Evolutionary conservation across 2,888 invertebrate species (phyloP).

Genomic region (Dasysyrphus tricinctus): DNA sequence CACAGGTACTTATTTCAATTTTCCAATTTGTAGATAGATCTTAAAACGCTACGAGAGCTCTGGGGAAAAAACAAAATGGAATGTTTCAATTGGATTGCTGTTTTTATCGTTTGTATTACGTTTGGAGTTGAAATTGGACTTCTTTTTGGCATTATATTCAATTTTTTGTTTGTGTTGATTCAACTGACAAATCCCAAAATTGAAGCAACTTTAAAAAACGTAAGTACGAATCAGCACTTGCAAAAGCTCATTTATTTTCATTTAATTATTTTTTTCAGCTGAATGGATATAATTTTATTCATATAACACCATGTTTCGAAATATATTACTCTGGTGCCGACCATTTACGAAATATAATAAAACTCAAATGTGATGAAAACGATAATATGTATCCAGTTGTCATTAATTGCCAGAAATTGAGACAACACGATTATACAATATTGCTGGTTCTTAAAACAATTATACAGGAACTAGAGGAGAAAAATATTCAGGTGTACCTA

Average conservation of each 20-base stretch:
- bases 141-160: conserved; percentile 88
- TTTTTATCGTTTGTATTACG: conserved; percentile 88
- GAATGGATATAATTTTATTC: conserved; percentile 84
- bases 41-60: conserved; percentile 83
- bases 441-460: conserved; percentile 86
- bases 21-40: conserved; percentile 84
- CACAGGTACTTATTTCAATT: background rate
- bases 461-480: conserved; percentile 85
- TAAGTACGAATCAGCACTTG: conserved; percentile 62
- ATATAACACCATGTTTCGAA: conserved; percentile 87
- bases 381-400: conserved; percentile 84
- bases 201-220: conserved; percentile 78
- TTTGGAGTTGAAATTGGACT: conserved; percentile 92
- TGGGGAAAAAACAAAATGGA: conserved; percentile 87
- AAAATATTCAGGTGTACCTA: conserved; percentile 84
- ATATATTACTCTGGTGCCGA: conserved; percentile 90
- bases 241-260: background rate
- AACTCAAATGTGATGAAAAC: conserved; percentile 84
- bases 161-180: conserved; percentile 86
- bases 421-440: conserved; percentile 88
- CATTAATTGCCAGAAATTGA: conserved; percentile 87
- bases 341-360: conserved; percentile 86
- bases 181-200: conserved; percentile 87
- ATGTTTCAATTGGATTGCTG: conserved; percentile 87
- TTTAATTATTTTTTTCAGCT: conserved; percentile 80